These are phyloP conservation scores for Megaptera novaeangliae DNA, from an alignment of 2,113 vertebrate genomes.

Conservation along the genomic window DNA sequence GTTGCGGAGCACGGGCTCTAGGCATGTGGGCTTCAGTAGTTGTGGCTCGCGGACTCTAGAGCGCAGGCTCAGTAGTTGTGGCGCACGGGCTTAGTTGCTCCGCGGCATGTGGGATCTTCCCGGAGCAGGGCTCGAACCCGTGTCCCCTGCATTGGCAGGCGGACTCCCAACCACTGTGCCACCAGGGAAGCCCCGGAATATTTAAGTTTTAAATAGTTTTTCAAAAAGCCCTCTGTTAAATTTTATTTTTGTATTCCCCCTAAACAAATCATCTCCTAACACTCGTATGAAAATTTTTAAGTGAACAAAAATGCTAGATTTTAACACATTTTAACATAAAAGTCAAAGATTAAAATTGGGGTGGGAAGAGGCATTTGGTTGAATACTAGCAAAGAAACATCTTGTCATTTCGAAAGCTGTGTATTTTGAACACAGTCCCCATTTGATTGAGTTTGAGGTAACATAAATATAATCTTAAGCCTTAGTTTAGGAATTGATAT, in stretches of 20 bases:
- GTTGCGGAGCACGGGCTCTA: too few relatives aligned
- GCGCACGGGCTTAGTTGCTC: too few relatives aligned
- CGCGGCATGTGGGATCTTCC: too few relatives aligned
- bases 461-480: background rate
- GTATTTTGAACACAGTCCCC: background rate
- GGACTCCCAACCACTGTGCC: too few relatives aligned
- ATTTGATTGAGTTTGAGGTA: constrained; percentile 35
- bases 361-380: background rate
- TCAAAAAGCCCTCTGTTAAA: background rate
- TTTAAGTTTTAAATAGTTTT: background rate
- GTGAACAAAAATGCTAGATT: background rate
- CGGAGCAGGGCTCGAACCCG: too few relatives aligned
- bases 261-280: background rate
- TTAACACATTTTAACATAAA: background rate
- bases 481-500: background rate
- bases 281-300: background rate
- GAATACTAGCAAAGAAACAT: background rate
- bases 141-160: too few relatives aligned
- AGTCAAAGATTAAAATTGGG: constrained; percentile 23
- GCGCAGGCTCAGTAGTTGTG: too few relatives aligned
- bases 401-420: background rate
- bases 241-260: background rate
- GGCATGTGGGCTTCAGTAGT: too few relatives aligned
- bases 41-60: too few relatives aligned
- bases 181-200: too few relatives aligned